Evolutionary conservation across 2,888 invertebrate genomes (phyloP).

Genomic region (Glaucopsyche alexis): DNA sequence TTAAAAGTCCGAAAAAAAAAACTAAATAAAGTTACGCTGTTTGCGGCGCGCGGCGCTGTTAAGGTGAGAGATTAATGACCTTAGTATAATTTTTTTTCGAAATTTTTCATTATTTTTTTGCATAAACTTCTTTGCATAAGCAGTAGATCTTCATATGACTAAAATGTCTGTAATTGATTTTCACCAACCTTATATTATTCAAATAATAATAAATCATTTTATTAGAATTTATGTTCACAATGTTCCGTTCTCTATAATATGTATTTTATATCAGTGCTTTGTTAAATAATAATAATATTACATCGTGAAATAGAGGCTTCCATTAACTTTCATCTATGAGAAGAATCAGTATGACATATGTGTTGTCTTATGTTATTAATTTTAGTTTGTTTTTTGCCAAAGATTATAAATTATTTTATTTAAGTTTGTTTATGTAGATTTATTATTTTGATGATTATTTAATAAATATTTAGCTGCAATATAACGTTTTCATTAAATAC

Average conservation of each 20-base stretch:
- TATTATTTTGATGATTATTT: conserved; percentile 5
- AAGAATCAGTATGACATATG: neutral
- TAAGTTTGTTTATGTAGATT: conserved; percentile 18
- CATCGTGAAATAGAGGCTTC: neutral
- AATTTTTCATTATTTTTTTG: too few species aligned
- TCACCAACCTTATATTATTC: too few species aligned
- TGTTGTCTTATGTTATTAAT: neutral
- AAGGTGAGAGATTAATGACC: too few species aligned
- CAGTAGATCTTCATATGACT: too few species aligned
- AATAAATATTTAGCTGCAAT: conserved; percentile 20
- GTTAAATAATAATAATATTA: neutral
- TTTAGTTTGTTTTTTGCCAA: conserved; percentile 21
- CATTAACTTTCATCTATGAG: neutral
- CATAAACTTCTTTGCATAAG: too few species aligned
- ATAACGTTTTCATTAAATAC: neutral
- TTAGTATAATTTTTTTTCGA: too few species aligned
- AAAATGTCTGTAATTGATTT: too few species aligned
- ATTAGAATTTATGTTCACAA: neutral
- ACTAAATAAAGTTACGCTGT: too few species aligned
- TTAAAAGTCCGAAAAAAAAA: too few species aligned
- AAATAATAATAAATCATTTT: too few species aligned
- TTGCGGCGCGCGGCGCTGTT: too few species aligned
- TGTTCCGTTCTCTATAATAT: neutral
- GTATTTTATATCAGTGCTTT: neutral
- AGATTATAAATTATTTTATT: conserved; percentile 20